These are phyloP conservation scores for Zosterops hypoxanthus DNA, from an alignment of 2,113 vertebrate genomes.

Conservation along the genomic window DNA sequence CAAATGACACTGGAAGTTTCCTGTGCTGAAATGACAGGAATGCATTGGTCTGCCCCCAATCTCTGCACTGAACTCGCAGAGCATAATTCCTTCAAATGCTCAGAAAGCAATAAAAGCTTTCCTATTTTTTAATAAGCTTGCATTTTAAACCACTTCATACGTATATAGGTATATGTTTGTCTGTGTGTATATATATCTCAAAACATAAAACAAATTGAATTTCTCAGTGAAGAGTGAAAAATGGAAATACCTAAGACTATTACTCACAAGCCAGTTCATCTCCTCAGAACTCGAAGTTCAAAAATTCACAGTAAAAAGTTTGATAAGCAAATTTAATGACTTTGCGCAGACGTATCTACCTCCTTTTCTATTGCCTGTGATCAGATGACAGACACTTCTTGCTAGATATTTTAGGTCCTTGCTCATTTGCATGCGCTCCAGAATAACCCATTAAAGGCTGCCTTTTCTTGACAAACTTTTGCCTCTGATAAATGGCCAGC, in stretches of 20 bases:
- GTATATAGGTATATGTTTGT: neutral
- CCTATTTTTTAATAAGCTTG: neutral
- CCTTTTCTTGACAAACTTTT: conserved; percentile 51
- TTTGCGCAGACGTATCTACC: neutral
- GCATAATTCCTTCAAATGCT: neutral
- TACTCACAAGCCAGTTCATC: conserved; percentile 16
- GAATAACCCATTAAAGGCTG: conserved; percentile 57
- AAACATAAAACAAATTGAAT: conserved; percentile 15
- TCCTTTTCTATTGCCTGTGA: conserved; percentile 38
- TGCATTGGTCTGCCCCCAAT: neutral
- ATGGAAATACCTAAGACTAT: neutral
- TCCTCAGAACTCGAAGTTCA: conserved; percentile 11
- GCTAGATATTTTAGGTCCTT: conserved; percentile 29
- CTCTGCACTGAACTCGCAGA: neutral
- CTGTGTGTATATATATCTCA: neutral
- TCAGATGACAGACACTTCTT: neutral
- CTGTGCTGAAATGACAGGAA: neutral
- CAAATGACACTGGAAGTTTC: accelerated
- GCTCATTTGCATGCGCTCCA: conserved; percentile 67
- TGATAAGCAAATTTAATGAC: conserved; percentile 32
- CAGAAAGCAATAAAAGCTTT: neutral
- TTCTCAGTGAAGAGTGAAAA: conserved; percentile 20
- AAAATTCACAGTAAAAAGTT: neutral
- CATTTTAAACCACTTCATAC: neutral
- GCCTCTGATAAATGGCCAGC: conserved; percentile 67